Evolutionary conservation across 37 sponge, comb jelly and placozoan genomes (phyloP).

Genomic region (Hormiphora californensis): DNA sequence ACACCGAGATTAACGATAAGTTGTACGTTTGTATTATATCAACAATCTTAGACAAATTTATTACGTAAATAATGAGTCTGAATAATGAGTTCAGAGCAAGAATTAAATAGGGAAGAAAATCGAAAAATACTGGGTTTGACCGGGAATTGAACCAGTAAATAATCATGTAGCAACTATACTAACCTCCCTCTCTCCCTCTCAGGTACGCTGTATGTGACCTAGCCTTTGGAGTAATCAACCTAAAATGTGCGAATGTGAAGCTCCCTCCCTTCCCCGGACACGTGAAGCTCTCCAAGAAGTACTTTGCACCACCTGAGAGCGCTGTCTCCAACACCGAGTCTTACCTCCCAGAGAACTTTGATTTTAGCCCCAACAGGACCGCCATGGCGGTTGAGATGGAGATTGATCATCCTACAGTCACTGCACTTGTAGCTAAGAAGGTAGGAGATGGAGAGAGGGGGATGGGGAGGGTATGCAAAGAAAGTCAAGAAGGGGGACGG

Average conservation of each 20-base stretch:
- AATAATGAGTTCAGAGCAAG: no score
- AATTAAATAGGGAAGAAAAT: no score
- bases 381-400: slow-evolving; percentile 42
- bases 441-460: no score
- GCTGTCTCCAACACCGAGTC: slow-evolving; percentile 11
- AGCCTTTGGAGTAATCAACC: slow-evolving; percentile 49
- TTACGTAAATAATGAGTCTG: no score
- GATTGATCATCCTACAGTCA: slow-evolving; percentile 40
- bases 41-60: no score
- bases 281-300: slow-evolving; percentile 36
- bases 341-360: slow-evolving; percentile 46
- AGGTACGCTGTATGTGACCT: slow-evolving; percentile 45
- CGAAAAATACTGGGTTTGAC: no score
- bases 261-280: slow-evolving; percentile 50
- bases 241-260: slow-evolving; percentile 42
- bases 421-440: no score
- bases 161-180: no score
- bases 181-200: background rate
- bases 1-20: slow-evolving; percentile 61
- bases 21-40: background rate
- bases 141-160: no score
- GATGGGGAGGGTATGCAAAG: no score
- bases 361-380: slow-evolving; percentile 21
- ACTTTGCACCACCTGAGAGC: slow-evolving; percentile 44
- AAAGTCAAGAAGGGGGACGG: no score